phyloP scores from a whole-genome alignment of 2,888 invertebrate species.

The Marronus borbonicus region DNA sequence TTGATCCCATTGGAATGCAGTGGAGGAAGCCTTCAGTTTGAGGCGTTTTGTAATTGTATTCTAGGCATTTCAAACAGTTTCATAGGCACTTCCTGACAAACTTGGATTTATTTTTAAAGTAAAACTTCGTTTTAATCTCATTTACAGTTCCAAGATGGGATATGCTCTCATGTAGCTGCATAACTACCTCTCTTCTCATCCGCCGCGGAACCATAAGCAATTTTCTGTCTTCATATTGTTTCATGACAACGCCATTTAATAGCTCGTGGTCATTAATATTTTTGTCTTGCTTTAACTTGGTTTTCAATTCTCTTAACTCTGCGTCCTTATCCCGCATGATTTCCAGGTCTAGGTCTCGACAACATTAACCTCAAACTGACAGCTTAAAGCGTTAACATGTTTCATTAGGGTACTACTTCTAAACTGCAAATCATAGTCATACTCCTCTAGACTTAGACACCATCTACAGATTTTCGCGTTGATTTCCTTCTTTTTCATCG shows the following conservation, averaged over 20 bases:
- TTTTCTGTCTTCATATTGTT: neutral
- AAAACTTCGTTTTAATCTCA: conserved; percentile 59
- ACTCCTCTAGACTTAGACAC: conserved; percentile 57
- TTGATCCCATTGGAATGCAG: conserved; percentile 57
- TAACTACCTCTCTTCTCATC: conserved; percentile 43
- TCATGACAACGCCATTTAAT: conserved; percentile 41
- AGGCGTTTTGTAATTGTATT: conserved; percentile 54
- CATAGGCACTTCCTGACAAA: conserved; percentile 57
- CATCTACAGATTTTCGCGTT: conserved; percentile 58
- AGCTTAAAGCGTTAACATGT: conserved; percentile 57
- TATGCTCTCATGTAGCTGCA: conserved; percentile 58
- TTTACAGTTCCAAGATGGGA: conserved; percentile 63
- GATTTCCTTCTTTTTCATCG: conserved; percentile 42
- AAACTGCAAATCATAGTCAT: neutral
- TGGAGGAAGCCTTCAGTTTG: conserved; percentile 59
- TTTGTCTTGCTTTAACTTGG: conserved; percentile 4
- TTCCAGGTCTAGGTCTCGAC: conserved; percentile 2
- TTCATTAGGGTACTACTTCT: conserved; percentile 3
- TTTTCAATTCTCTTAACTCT: conserved; percentile 29
- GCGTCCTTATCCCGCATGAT: conserved; percentile 21
- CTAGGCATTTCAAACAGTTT: conserved; percentile 61
- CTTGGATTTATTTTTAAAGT: conserved; percentile 61
- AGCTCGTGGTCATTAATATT: conserved; percentile 7
- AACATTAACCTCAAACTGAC: conserved; percentile 4
- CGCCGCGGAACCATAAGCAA: conserved; percentile 18